phyloP scores from a whole-genome alignment of 1,140 invertebrate species.

The Danaus plexippus region DNA sequence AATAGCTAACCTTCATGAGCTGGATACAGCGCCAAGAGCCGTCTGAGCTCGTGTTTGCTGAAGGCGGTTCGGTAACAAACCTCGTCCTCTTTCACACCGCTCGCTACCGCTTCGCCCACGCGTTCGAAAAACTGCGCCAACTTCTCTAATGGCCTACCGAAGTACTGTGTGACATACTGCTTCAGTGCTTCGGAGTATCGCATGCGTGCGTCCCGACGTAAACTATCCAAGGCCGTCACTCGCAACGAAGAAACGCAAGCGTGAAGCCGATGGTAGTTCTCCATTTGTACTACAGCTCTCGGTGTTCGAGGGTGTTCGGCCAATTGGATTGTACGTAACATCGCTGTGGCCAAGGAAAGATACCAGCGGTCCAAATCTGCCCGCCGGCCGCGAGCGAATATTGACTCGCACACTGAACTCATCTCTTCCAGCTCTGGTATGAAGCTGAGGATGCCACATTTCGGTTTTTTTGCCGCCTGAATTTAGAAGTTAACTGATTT shows the following conservation, averaged over 20 bases:
- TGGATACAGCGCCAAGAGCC: constrained; percentile 96
- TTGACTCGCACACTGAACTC: constrained; percentile 87
- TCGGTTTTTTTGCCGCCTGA: constrained; percentile 76
- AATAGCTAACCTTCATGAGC: constrained; percentile 78
- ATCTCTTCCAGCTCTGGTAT: constrained; percentile 93
- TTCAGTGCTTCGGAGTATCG: constrained; percentile 92
- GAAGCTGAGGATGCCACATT: constrained; percentile 94
- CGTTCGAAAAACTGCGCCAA: constrained; percentile 93
- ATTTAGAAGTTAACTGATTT: neutral
- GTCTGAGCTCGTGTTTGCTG: constrained; percentile 96
- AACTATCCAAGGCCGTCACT: constrained; percentile 88
- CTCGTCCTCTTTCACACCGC: constrained; percentile 97
- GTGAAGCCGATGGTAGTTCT: constrained; percentile 97
- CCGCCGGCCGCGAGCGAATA: constrained; percentile 90
- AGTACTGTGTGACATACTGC: constrained; percentile 94
- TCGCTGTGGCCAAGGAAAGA: constrained; percentile 84
- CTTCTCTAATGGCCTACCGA: constrained; percentile 96
- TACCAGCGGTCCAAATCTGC: constrained; percentile 98
- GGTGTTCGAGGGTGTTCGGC: constrained; percentile 94
- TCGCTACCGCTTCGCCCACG: constrained; percentile 90
- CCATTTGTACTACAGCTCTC: constrained; percentile 92
- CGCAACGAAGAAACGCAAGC: constrained; percentile 91
- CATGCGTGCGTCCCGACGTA: constrained; percentile 92
- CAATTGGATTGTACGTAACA: constrained; percentile 87
- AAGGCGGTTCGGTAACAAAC: constrained; percentile 98